These are phyloP conservation scores for Platalea minor DNA, from an alignment of 2,797 vertebrate species.

Conservation along the genomic window DNA sequence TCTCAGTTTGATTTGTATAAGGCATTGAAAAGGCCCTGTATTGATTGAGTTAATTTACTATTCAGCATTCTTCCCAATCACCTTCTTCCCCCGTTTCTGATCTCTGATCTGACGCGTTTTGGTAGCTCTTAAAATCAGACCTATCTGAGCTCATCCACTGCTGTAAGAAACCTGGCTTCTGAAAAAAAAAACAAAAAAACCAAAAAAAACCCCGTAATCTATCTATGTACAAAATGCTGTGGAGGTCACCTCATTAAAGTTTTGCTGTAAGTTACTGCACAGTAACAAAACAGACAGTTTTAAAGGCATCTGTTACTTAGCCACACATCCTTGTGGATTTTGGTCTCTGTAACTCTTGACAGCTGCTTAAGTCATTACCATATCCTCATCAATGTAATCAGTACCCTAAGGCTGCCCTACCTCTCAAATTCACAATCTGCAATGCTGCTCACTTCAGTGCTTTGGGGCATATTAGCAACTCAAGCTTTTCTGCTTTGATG, in stretches of 20 bases:
- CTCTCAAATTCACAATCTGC: slow-evolving; percentile 61
- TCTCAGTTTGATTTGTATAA: background rate
- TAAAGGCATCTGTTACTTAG: slow-evolving; percentile 57
- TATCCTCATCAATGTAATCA: slow-evolving; percentile 68
- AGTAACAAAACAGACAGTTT: slow-evolving; percentile 37
- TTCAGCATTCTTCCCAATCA: background rate
- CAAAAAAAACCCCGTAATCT: background rate
- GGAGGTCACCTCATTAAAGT: slow-evolving; percentile 45
- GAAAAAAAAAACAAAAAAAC: background rate
- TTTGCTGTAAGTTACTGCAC: slow-evolving; percentile 40
- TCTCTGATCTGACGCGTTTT: background rate
- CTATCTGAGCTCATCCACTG: background rate
- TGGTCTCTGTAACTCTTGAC: slow-evolving; percentile 35
- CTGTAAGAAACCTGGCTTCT: background rate
- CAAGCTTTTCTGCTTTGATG: slow-evolving; percentile 73
- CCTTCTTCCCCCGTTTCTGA: background rate
- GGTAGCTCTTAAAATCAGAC: background rate
- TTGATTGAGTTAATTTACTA: background rate
- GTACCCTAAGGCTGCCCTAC: slow-evolving; percentile 56
- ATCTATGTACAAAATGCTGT: background rate
- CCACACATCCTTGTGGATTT: slow-evolving; percentile 47
- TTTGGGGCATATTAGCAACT: slow-evolving; percentile 70
- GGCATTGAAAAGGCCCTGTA: background rate
- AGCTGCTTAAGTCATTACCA: slow-evolving; percentile 64
- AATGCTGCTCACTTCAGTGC: slow-evolving; percentile 63